Base-by-base conservation (phyloP, 2,113 vertebrate species). In the Odontesthes bonariensis region DNA sequence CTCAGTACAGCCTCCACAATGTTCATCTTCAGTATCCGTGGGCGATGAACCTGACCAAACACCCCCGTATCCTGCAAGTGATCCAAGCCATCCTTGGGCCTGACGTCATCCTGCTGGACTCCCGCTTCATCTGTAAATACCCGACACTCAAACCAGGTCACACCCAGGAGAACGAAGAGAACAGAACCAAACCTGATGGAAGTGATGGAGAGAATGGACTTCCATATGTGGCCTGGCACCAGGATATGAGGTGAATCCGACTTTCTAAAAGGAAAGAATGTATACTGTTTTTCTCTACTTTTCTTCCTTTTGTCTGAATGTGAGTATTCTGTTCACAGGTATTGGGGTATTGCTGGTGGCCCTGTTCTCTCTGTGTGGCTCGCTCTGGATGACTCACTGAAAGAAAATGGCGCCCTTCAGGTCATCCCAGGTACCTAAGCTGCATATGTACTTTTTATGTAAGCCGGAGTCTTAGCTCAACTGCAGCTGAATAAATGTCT, bases 101-200 rank as follows among this genome's bases (percentile, higher is more conserved):
- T 1, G 90, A 95, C 33, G 82, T 95, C 65, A 88, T 95, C 53
- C 88, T 95, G 27, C 88, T 95, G 32, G 94, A 95, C 81, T 95
- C 95, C 9, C 91, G 93, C 42, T 95, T 95, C 80, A 95, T 95
- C 85, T 95, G 94, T 75, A 95, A 95, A 90, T 95, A 95, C 74
- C 93, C 95, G 5, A 35, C 71, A 3, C 1, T 60, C 38, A 78
- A 67, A 53, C 17, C 51, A 6, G 51, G 2, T 7, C 5, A 66
- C n/a, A 13, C 51, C 42, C 55, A 54, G 74, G 52, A 74, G 35
- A 67, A 31, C 2, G 46, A 81, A 13, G 71, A 27, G 1, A 42
- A 35, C 8, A 42, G 68, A 47, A 22, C 19, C n/a, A 58, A 64
- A 51, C 1, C 57, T 33, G 66, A 58, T 0, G 69, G 32, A 13